Percentiles rank a stretch among this genome's conserved stretches.
Evolutionary conservation across 2,113 vertebrate genomes (phyloP).

Genomic region (Origma solitaria): DNA sequence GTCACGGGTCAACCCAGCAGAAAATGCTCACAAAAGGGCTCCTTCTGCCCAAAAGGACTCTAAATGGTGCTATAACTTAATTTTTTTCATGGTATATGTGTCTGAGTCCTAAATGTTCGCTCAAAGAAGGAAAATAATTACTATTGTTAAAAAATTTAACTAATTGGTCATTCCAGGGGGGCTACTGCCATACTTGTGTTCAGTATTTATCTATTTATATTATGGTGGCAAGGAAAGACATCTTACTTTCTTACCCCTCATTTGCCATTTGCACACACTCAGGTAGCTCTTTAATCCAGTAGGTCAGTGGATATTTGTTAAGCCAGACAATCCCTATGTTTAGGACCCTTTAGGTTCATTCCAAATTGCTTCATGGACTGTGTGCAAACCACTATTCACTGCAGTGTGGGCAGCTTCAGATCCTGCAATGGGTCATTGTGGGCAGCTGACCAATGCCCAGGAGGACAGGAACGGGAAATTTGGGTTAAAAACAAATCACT

Average conservation of each 20-base stretch:
- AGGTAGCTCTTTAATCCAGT: background rate
- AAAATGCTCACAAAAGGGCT: background rate
- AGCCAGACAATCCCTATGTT: background rate
- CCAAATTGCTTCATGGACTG: background rate
- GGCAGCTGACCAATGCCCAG: background rate
- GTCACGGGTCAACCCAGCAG: accelerated
- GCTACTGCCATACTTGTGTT: background rate
- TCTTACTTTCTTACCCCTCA: background rate
- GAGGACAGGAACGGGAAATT: background rate
- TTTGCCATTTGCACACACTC: background rate
- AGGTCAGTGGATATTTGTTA: background rate
- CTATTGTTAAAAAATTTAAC: background rate
- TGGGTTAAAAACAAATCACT: background rate
- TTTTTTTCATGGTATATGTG: accelerated
- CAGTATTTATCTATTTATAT: background rate
- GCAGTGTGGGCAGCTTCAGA: background rate
- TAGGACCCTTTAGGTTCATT: background rate
- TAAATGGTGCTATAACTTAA: background rate
- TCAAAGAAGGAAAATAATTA: background rate
- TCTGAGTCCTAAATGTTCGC: background rate
- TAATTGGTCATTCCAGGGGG: background rate
- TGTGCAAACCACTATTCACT: background rate
- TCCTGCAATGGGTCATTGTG: background rate
- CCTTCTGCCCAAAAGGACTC: background rate
- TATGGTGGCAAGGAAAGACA: background rate